Evolutionary conservation across 1,140 invertebrate genomes (phyloP).

Genomic region (Anthonomus grandis): DNA sequence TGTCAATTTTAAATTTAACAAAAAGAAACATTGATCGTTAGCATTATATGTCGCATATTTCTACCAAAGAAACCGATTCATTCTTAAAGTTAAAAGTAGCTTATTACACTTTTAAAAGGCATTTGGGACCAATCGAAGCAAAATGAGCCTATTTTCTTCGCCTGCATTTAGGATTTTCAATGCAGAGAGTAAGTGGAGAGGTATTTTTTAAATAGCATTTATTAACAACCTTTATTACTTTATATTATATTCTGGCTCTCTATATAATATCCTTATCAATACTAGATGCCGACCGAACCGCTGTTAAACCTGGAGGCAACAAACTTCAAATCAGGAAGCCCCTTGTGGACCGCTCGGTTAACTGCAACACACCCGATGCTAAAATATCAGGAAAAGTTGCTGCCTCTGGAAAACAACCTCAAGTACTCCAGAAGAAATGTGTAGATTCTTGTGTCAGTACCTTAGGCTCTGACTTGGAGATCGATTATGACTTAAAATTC

Average conservation of each 20-base stretch:
- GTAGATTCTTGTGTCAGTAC: too few relatives aligned
- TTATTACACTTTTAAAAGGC: too few relatives aligned
- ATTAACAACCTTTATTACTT: not conserved
- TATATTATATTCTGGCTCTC: not conserved
- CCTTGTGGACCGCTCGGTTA: slow-evolving; percentile 28
- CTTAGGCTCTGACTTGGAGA: slow-evolving; percentile 1
- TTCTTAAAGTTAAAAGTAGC: too few relatives aligned
- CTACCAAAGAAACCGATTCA: too few relatives aligned
- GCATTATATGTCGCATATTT: too few relatives aligned
- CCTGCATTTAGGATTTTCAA: slow-evolving; percentile 25
- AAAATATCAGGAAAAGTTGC: slow-evolving; percentile 18
- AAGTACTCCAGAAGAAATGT: not conserved
- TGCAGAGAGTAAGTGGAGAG: slow-evolving; percentile 29
- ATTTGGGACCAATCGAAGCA: too few relatives aligned
- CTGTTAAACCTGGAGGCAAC: slow-evolving; percentile 22
- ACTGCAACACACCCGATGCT: slow-evolving; percentile 23
- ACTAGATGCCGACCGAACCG: slow-evolving; percentile 17
- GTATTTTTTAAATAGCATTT: slow-evolving; percentile 1
- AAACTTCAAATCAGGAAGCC: slow-evolving; percentile 22
- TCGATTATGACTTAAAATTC: not conserved
- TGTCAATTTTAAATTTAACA: too few relatives aligned
- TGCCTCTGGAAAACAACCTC: not conserved
- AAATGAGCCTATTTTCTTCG: slow-evolving; percentile 28
- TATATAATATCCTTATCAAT: slow-evolving; percentile 3
- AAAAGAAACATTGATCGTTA: too few relatives aligned